phyloP scores from a whole-genome alignment of 1,140 invertebrate species.

The Idris sp. region DNA sequence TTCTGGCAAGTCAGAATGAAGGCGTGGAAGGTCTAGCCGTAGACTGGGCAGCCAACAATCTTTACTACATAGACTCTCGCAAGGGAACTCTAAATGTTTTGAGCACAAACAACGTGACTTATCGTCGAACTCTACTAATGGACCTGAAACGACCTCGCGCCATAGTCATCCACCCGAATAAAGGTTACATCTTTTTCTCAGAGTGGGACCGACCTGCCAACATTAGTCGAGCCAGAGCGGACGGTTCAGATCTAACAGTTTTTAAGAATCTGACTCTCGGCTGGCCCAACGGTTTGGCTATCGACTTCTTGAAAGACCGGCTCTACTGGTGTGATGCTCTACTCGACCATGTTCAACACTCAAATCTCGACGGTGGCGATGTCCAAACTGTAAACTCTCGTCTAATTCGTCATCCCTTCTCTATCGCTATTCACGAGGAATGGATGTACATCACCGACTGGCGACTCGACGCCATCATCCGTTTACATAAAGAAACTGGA shows the following conservation, averaged over 20 bases:
- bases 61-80: slow-evolving; percentile 98
- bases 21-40: slow-evolving; percentile 97
- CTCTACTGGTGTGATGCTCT: slow-evolving; percentile 98
- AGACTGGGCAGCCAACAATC: slow-evolving; percentile 97
- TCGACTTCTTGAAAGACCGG: slow-evolving; percentile 91
- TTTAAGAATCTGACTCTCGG: slow-evolving; percentile 96
- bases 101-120: slow-evolving; percentile 90
- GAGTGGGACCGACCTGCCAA: slow-evolving; percentile 98
- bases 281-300: slow-evolving; percentile 96
- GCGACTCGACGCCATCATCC: slow-evolving; percentile 95
- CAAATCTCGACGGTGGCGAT: slow-evolving; percentile 95
- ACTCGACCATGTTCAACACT: slow-evolving; percentile 96
- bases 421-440: slow-evolving; percentile 94
- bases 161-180: slow-evolving; percentile 97
- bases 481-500: slow-evolving; percentile 92
- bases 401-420: slow-evolving; percentile 96
- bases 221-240: slow-evolving; percentile 93
- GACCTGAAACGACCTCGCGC: slow-evolving; percentile 94
- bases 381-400: slow-evolving; percentile 93
- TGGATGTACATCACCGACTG: slow-evolving; percentile 99
- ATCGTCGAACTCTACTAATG: slow-evolving; percentile 89
- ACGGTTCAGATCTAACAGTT: slow-evolving; percentile 90
- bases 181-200: slow-evolving; percentile 95
- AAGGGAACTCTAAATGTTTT: slow-evolving; percentile 97
- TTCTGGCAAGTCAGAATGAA: slow-evolving; percentile 96